phyloP scores from a whole-genome alignment of 1,140 invertebrate genomes.

The Orius insidiosus region DNA sequence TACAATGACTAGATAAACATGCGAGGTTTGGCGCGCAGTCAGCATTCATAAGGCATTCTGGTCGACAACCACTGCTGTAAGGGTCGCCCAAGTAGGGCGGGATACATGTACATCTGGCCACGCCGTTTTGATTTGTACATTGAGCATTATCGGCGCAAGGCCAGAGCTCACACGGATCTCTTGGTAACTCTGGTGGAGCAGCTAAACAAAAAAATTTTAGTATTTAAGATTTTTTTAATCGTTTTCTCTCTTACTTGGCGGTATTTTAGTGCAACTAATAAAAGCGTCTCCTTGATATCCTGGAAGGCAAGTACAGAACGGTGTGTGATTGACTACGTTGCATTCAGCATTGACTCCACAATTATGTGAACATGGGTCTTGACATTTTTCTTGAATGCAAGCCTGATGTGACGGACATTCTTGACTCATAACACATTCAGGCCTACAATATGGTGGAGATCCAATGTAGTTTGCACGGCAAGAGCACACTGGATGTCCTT shows the following conservation, averaged over 20 bases:
- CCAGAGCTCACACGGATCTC: constrained; percentile 55
- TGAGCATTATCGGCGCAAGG: constrained; percentile 67
- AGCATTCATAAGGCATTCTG: constrained; percentile 59
- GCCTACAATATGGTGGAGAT: constrained; percentile 36
- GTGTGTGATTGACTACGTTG: constrained; percentile 60
- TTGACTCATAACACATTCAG: constrained; percentile 37
- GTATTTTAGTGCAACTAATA: constrained; percentile 45
- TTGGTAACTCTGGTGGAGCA: constrained; percentile 22
- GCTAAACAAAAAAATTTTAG: constrained; percentile 18
- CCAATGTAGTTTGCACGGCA: constrained; percentile 44
- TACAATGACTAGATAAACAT: constrained; percentile 68
- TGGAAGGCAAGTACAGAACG: constrained; percentile 55
- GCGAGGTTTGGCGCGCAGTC: constrained; percentile 62
- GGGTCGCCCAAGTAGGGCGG: constrained; percentile 59
- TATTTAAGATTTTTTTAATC: neutral
- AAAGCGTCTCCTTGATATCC: constrained; percentile 70
- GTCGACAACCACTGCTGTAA: constrained; percentile 35
- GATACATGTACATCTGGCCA: constrained; percentile 58
- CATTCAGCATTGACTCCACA: constrained; percentile 68
- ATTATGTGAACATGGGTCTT: constrained; percentile 50
- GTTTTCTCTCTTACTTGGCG: constrained; percentile 22
- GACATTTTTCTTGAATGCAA: constrained; percentile 63
- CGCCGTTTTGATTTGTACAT: constrained; percentile 46
- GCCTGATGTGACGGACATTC: constrained; percentile 46
- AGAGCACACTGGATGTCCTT: constrained; percentile 57